Percentiles rank a stretch among this genome's conserved stretches.
These are phyloP conservation scores for Pteromalus puparum DNA, from an alignment of 1,140 invertebrate genomes.

Conservation along the genomic window DNA sequence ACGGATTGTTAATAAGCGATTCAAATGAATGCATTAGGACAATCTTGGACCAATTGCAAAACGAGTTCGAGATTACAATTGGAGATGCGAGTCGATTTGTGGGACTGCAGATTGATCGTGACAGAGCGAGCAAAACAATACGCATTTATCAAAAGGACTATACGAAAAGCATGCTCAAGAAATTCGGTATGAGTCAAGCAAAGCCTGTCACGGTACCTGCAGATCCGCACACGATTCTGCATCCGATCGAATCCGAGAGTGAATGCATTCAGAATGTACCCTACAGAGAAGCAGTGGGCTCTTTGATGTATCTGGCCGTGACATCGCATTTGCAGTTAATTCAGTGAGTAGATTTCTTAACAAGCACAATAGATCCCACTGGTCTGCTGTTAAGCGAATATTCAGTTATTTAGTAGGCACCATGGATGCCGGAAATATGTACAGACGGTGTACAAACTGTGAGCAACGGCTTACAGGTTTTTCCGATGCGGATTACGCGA, in stretches of 20 bases:
- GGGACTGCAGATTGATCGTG: slow-evolving; percentile 45
- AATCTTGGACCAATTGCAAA: slow-evolving; percentile 24
- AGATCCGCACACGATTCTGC: slow-evolving; percentile 24
- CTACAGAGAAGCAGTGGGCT: slow-evolving; percentile 42
- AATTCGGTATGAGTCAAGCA: no score
- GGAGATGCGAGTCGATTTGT: slow-evolving; percentile 29
- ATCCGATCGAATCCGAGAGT: neutral
- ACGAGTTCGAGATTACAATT: slow-evolving; percentile 48
- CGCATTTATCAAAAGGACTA: no score
- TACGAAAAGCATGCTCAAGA: no score
- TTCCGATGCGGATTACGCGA: neutral
- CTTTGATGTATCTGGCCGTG: slow-evolving; percentile 41
- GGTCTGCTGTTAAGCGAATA: slow-evolving; percentile 5
- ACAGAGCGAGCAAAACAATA: slow-evolving; percentile 16
- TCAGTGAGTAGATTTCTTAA: slow-evolving; percentile 40
- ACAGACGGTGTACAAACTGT: no score
- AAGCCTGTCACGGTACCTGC: slow-evolving; percentile 44
- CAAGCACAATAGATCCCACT: slow-evolving; percentile 3
- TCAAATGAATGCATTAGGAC: neutral
- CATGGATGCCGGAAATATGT: no score
- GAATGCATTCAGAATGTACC: slow-evolving; percentile 22
- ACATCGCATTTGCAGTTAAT: slow-evolving; percentile 36
- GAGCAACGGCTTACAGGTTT: no score
- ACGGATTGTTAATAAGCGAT: slow-evolving; percentile 43
- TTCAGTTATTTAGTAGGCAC: slow-evolving; percentile 11